phyloP scores from a whole-genome alignment of 2,888 invertebrate species.

The Zelleria hepariella region DNA sequence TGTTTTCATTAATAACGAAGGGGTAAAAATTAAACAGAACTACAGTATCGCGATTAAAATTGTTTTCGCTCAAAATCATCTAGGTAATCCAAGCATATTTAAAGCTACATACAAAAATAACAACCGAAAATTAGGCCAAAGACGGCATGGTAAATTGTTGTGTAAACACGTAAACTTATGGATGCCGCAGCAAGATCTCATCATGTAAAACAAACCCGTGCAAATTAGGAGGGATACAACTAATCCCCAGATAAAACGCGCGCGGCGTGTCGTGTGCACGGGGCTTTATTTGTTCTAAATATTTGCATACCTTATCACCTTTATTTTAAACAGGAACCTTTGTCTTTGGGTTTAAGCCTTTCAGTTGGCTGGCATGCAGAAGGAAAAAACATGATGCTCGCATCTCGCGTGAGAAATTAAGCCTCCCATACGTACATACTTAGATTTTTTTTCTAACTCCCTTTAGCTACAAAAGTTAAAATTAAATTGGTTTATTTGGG shows the following conservation, averaged over 20 bases:
- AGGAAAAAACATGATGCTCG: not conserved
- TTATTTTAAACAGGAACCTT: conserved; percentile 25
- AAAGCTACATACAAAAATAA: not conserved
- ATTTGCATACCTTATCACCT: conserved; percentile 34
- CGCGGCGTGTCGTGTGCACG: conserved; percentile 52
- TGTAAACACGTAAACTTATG: conserved; percentile 1
- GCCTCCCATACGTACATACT: too few relatives aligned
- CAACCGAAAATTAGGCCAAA: not conserved
- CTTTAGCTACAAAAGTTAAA: too few relatives aligned
- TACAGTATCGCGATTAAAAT: too few relatives aligned
- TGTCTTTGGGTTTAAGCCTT: not conserved
- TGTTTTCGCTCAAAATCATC: too few relatives aligned
- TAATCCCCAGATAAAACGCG: conserved; percentile 63
- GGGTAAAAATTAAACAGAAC: too few relatives aligned
- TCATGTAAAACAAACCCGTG: conserved; percentile 54
- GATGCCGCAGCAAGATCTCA: conserved; percentile 35
- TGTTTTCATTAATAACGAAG: too few relatives aligned
- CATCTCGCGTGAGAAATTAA: too few relatives aligned
- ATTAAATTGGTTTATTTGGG: too few relatives aligned
- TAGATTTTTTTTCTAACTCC: too few relatives aligned
- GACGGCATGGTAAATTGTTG: not conserved
- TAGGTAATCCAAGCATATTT: too few relatives aligned
- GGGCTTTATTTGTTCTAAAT: conserved; percentile 55
- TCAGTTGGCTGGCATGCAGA: not conserved
- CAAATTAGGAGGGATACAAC: conserved; percentile 61